Evolutionary conservation across 2,113 vertebrate species (phyloP).

Genomic region (Cynocephalus volans): DNA sequence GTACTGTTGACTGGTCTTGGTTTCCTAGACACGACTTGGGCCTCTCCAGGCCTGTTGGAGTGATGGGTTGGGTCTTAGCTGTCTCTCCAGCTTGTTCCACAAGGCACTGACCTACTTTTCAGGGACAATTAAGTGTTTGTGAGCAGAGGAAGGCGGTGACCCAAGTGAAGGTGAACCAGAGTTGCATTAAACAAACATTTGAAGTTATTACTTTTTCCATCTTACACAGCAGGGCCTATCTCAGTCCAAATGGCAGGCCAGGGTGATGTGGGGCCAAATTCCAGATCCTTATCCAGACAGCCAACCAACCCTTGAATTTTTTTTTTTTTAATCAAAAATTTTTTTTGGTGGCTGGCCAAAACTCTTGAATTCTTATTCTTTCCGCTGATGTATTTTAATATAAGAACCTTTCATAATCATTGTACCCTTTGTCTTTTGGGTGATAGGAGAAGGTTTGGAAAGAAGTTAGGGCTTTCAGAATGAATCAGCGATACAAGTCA

Average conservation of each 20-base stretch:
- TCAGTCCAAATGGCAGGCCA: background rate
- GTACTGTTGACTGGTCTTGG: slow-evolving; percentile 71
- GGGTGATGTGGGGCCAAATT: background rate
- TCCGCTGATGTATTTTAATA: background rate
- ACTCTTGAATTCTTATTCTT: slow-evolving; percentile 51
- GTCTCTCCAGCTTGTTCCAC: slow-evolving; percentile 66
- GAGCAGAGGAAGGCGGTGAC: slow-evolving; percentile 72
- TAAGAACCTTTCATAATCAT: slow-evolving; percentile 56
- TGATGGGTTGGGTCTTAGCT: slow-evolving; percentile 39
- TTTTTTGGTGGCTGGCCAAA: background rate
- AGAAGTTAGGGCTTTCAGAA: background rate
- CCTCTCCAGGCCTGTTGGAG: slow-evolving; percentile 61
- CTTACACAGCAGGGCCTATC: background rate
- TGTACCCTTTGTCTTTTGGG: background rate
- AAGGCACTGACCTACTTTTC: slow-evolving; percentile 77
- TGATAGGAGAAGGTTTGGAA: slow-evolving; percentile 28
- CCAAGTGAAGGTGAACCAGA: slow-evolving; percentile 63
- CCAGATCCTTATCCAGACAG: slow-evolving; percentile 57
- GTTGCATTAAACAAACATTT: slow-evolving; percentile 68
- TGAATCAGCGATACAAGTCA: background rate
- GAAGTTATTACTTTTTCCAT: slow-evolving; percentile 62
- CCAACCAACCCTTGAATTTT: slow-evolving; percentile 30
- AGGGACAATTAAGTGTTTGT: slow-evolving; percentile 78
- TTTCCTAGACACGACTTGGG: slow-evolving; percentile 61
- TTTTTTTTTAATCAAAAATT: no score